Evolutionary conservation across 2,797 vertebrate genomes (phyloP), one percentile per base, ranked within the genome.

Genomic region (Hafferia zeledoni): DNA sequence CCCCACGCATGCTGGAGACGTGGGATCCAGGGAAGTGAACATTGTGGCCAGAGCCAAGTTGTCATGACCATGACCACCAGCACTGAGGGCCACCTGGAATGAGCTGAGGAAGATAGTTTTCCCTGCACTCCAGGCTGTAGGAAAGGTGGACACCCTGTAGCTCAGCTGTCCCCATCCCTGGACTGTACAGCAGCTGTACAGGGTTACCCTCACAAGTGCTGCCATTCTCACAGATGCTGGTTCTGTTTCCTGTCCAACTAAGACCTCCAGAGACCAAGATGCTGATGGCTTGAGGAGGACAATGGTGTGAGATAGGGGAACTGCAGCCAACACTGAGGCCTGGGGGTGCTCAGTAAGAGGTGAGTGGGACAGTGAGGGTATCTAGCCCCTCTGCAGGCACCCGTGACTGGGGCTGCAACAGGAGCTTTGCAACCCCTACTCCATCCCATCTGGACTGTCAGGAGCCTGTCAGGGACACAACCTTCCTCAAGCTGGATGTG

Each of bases 271-370:
- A 35, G 19, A 55, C 31, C 35, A 59, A 25, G 64, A 59, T 77
- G 71, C 20, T 76, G 53, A 31, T 46, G 63, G 37, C 31, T 65
- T 47, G 30, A 47, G 47, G 13, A 17, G 7, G 13, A 8, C 0
- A 4, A 8, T 5, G n/a, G 12, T 56, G 25, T 0, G 0, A 11
- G 1, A 33, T 0, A 31, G 4, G 2, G 18, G 39, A 15, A 13
- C 46, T 46, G 63, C 23, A 65, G 35, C 25, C 44, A 37, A 23
- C 9, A 6, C 9, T 0, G 0, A 8, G 11, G 8, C n/a, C 33
- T 72, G 63, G 22, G n/a, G 61, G 33, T 50, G 46, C 23, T 44
- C 69, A 52, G 46, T 0, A 0, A 56, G n/a, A 13, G 11, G 4
- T 23, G 24, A 70, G 31, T 2, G 31, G 50, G 25, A 39, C 43